Conservation (phyloP, 1,140 invertebrate species). For the Papilio aristodemus region DNA sequence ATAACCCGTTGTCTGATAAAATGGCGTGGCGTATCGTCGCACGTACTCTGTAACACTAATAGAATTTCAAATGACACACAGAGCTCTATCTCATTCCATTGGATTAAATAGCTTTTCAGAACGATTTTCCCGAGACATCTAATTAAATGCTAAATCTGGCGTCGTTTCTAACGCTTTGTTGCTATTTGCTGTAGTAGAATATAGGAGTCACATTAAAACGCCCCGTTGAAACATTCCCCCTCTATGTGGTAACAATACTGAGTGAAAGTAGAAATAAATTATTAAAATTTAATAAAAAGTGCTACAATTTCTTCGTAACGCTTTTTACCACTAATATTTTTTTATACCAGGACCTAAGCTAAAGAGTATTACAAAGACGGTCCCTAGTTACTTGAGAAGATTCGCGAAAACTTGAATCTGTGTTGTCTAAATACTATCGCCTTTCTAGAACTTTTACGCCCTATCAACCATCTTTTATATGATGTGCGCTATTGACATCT, state of each 20-base stretch:
- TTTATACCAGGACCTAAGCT: too few species aligned
- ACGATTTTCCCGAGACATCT: conserved; percentile 35
- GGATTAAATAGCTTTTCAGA: conserved; percentile 43
- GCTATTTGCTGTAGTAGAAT: conserved; percentile 6
- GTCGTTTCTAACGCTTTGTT: conserved; percentile 22
- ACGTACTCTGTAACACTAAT: conserved; percentile 40
- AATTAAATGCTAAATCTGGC: conserved; percentile 36
- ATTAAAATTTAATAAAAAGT: background rate
- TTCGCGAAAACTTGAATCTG: too few species aligned
- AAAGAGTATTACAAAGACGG: too few species aligned
- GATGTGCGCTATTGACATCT: too few species aligned
- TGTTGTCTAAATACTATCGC: too few species aligned
- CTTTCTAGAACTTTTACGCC: too few species aligned
- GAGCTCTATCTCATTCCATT: conserved; percentile 42
- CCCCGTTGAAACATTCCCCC: background rate
- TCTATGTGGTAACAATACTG: background rate
- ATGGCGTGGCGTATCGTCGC: conserved; percentile 28
- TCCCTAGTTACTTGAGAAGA: too few species aligned
- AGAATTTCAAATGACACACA: conserved; percentile 44
- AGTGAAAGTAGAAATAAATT: background rate
- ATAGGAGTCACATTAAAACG: conserved; percentile 13
- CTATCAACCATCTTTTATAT: too few species aligned
- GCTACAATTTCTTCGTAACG: too few species aligned
- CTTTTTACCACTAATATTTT: background rate
- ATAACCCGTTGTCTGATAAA: conserved; percentile 42